A percentile compares a stretch with the other conserved stretches of the same genome.
Evolutionary conservation across 2,797 vertebrate genomes (phyloP).

Genomic region (Sphenopsis melanotis): DNA sequence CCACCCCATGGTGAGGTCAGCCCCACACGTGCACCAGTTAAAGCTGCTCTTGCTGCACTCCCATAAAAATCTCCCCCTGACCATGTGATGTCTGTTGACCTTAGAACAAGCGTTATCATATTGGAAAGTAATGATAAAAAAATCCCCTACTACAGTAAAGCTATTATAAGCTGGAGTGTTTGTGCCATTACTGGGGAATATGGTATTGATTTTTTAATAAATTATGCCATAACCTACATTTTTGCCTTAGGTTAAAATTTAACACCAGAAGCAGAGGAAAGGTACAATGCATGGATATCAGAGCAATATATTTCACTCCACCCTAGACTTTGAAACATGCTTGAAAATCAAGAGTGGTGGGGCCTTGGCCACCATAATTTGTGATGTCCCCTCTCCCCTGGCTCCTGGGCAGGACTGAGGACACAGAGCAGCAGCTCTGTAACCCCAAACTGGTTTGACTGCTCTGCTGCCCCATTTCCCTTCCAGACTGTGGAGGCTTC

Average conservation of each 20-base stretch:
- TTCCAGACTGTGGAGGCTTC: not conserved
- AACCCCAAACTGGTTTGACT: not conserved
- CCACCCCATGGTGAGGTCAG: fast-evolving
- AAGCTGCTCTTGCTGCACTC: not conserved
- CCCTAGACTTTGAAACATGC: not conserved
- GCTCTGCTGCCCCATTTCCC: not conserved
- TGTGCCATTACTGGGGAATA: slow-evolving; percentile 61
- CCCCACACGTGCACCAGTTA: not conserved
- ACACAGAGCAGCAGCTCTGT: not conserved
- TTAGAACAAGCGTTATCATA: slow-evolving; percentile 56
- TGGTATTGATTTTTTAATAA: slow-evolving; percentile 66
- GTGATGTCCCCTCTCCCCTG: not conserved
- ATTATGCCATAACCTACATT: slow-evolving; percentile 61
- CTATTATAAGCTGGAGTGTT: slow-evolving; percentile 64
- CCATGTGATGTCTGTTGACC: slow-evolving; percentile 60
- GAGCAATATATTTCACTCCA: not conserved
- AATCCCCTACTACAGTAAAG: slow-evolving; percentile 33
- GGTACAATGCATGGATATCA: not conserved
- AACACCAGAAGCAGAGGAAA: slow-evolving; percentile 28
- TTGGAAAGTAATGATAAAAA: slow-evolving; percentile 63
- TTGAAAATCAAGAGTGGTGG: not conserved
- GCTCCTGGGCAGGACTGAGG: not conserved
- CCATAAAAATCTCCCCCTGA: not conserved
- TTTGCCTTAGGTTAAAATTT: slow-evolving; percentile 53
- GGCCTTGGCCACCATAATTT: not conserved